Evolutionary conservation across 2,888 invertebrate species (phyloP), one percentile per base, ranked within the genome.

Genomic region (Acrobasis consociella): DNA sequence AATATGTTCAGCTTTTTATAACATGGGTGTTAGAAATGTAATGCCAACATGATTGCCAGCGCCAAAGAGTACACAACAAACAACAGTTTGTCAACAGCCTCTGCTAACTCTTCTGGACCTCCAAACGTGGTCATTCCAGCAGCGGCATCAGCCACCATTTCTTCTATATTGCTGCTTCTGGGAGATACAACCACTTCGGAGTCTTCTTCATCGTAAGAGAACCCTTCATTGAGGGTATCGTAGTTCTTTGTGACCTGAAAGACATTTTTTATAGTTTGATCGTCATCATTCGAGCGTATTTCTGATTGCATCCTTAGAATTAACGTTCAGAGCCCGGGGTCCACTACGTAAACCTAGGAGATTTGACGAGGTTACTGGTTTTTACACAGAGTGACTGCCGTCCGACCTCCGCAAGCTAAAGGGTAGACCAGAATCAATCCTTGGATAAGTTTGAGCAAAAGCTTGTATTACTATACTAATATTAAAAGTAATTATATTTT

Each of bases 101-200:
- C 83, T 0, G 87, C 87, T 2, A 90, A 62, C 64, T 89, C 89
- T 49, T 71, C 78, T 46, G 73, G 76, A 22, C 83, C 84, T 1
- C 80, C 79, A 46, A 75, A 76, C 1, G 69, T 70, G 17, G 16
- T n/a, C 38, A 65, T 69, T 1, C 63, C 68, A 1, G 69, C 68
- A 1, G 89, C 89, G n/a, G 75, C 76, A 1, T 90, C 90, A 17
- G 76, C 76, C 60, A 89, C 81, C 89, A 91, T 89, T 62, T 88
- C 88, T 71, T 89, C 90, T 0, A 89, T 63, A 1, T 76, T 76
- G 2, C 76, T 73, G 9, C 76, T 77, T 53, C 80, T 76, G 2
- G 82, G 71, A 10, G 71, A 51, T 0, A 71, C 62, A 2, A 73
- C 70, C 0, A 72, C 68, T 0, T 69, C 69, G 0, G 72, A 67